Base-by-base conservation (phyloP, 2,797 vertebrate genomes). In the Molossus alvarezi region DNA sequence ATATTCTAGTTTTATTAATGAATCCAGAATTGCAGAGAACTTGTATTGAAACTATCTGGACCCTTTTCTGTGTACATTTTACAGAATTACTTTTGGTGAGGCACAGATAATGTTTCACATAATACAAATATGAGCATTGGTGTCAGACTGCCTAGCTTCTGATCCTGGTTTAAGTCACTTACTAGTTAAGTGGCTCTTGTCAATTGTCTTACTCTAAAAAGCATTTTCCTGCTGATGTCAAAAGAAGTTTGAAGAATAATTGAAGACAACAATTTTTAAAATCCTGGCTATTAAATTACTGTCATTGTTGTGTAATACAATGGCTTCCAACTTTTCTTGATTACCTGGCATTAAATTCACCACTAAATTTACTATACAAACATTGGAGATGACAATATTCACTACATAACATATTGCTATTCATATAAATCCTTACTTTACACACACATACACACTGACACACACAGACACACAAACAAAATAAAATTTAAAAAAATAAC, bases 321-420 rank as follows among this genome's bases (percentile, higher is more conserved):
- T 62, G 1, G 13, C 23, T 82, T 92, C 12, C 9, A 86, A 60
- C 14, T 91, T 85, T 65, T 57, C 87, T 91, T 82, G 62, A 73
- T 86, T 51, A 94, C 15, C 53, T 79, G 57, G 8, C 15, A 92
- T 82, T 89, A 93, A 89, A 51, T 64, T 86, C 23, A 60, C 17
- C 27, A 20, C 12, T 67, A 77, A 86, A 79, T 57, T 83, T 75
- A 82, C 23, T 14, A 0, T 58, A 55, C 27, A 14, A 17, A 45
- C 3, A 60, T 69, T 89, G 77, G 17, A 3, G 2, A 95, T 37
- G 25, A 58, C 7, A 48, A 12, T 91, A 69, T 53, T 5, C 23
- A 53, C 1, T 25, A 37, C 15, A 2, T 11, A 27, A 76, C 85
- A 71, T 88, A 75, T 23, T 85, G 13, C 85, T 62, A 29, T n/a